Base-by-base conservation (phyloP, 2,888 invertebrate genomes). In the Yponomeuta evonymella region DNA sequence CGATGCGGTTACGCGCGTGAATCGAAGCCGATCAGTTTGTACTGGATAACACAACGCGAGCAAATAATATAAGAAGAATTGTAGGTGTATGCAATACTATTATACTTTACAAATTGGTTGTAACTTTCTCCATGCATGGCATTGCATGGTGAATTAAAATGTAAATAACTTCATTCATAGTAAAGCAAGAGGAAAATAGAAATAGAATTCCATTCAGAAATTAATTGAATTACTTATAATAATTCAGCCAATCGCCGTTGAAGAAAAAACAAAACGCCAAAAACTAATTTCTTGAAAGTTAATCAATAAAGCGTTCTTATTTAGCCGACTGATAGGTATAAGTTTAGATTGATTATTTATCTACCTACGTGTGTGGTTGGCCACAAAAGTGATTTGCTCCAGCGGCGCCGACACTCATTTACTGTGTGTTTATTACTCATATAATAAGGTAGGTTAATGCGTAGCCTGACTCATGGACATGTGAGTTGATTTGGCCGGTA, bases 361-460 rank as follows among this genome's bases (percentile, higher is more conserved):
- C 78, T 83, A 81, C 86, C 86, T 83, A 81, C 83, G 83, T 83
- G 85, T 86, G 87, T 85, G 86, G 87, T 82, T 82, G 79, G 80
- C 85, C 83, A 79, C 83, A 79, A 73, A 75, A 75, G 75, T 80
- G 79, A 77, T 77, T 74, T 73, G 74, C 72, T 73, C 72, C 73
- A 67, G 73, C 62, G 33, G 70, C 68, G 51, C 51, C 51, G 51
- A 51, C 11, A 51, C 51, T 51, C 66, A 71, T 72, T 51, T 51
- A 51, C 51, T 48, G 70, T 73, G 74, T 73, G 12, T 30, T 64
- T 65, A 71, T 71, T 71, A 71, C 66, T 71, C 66, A 71, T 12
- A 69, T 51, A 69, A 69, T 69, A 43, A 67, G 33, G 43, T 1
- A 33, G 15, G 71, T 48, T n/a, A 67, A 67, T 63, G 71, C 51